A percentile compares a stretch with the other conserved stretches of the same genome.
These are phyloP conservation scores for Drosophila fungiperda DNA, from an alignment of 2,888 invertebrate species.

Conservation along the genomic window DNA sequence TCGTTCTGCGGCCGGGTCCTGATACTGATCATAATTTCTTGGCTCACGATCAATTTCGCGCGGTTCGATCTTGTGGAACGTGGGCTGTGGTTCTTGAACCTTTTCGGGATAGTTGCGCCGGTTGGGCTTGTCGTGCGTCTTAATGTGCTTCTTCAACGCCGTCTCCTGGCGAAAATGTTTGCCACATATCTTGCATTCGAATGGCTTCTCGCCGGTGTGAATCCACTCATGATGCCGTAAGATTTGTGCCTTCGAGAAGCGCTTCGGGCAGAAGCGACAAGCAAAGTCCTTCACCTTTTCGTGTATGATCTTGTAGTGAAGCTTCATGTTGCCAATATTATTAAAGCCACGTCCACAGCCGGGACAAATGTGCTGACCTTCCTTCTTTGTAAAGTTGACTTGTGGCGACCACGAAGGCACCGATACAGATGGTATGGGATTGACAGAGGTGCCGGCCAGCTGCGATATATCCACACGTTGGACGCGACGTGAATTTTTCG, in stretches of 20 bases:
- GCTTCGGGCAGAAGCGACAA: slow-evolving; percentile 82
- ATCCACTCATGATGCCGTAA: slow-evolving; percentile 84
- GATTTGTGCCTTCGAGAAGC: slow-evolving; percentile 84
- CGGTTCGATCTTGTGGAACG: slow-evolving; percentile 66
- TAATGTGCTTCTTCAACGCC: slow-evolving; percentile 82
- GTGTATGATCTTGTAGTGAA: slow-evolving; percentile 83
- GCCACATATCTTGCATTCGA: slow-evolving; percentile 81
- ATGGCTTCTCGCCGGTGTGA: slow-evolving; percentile 84
- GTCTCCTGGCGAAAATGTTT: slow-evolving; percentile 83
- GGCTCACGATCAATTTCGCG: slow-evolving; percentile 65
- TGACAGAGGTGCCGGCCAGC: slow-evolving; percentile 81
- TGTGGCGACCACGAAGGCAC: slow-evolving; percentile 83
- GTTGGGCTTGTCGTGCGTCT: slow-evolving; percentile 80
- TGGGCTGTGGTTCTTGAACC: slow-evolving; percentile 47
- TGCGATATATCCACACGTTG: slow-evolving; percentile 82
- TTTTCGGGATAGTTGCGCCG: slow-evolving; percentile 53
- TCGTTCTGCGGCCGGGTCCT: slow-evolving; percentile 72
- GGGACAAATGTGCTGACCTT: slow-evolving; percentile 83
- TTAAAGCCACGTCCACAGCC: slow-evolving; percentile 83
- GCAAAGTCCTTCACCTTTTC: slow-evolving; percentile 83
- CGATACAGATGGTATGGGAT: slow-evolving; percentile 82
- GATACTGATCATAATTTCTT: slow-evolving; percentile 71
- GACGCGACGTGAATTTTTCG: slow-evolving; percentile 81
- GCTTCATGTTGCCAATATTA: slow-evolving; percentile 82
- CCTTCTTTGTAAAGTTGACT: slow-evolving; percentile 84